Evolutionary conservation across 2,797 vertebrate species (phyloP).

Genomic region (Gallinago stenura): DNA sequence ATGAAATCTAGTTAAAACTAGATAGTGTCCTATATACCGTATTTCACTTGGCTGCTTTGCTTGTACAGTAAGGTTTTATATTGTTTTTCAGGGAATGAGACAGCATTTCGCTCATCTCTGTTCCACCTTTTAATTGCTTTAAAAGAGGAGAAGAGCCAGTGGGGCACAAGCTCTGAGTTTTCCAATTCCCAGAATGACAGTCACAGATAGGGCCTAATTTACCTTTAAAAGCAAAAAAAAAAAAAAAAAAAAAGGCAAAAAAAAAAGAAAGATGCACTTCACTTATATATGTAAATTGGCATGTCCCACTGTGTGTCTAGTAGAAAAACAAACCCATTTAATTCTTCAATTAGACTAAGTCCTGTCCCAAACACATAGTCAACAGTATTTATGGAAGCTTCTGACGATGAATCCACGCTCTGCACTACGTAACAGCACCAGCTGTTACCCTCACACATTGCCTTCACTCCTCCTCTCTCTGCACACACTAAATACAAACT

Average conservation of each 20-base stretch:
- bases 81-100: neutral
- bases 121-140: neutral
- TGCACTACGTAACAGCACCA: neutral
- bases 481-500: neutral
- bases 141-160: neutral
- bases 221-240: neutral
- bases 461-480: neutral
- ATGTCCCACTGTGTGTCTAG: neutral
- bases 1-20: neutral
- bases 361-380: neutral
- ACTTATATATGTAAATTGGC: neutral
- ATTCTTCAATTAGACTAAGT: neutral
- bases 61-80: neutral
- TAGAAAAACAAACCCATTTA: neutral
- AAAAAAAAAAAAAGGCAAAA: no score
- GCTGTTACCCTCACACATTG: neutral
- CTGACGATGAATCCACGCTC: neutral
- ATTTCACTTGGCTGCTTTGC: neutral
- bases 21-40: neutral
- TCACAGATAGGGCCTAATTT: neutral
- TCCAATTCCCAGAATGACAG: neutral
- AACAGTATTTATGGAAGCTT: neutral
- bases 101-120: neutral
- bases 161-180: neutral
- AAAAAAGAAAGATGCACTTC: neutral